A percentile compares a stretch with the other conserved stretches of the same genome.
Evolutionary conservation across 2,797 vertebrate species (phyloP).

Genomic region (Hozukius guyotensis): DNA sequence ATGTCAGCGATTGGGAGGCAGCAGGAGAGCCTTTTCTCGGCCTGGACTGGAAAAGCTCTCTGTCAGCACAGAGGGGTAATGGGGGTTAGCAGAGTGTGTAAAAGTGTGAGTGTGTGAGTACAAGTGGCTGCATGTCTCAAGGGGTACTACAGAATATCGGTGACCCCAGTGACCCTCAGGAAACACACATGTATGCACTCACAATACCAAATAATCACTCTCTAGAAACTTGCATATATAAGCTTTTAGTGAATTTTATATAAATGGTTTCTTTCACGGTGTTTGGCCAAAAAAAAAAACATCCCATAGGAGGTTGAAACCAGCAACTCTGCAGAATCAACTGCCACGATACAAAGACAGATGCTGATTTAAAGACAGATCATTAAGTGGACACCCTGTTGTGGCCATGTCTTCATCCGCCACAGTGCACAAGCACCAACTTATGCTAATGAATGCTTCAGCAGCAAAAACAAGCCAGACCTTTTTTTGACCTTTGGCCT

Average conservation of each 20-base stretch:
- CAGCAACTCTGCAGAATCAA: not conserved
- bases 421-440: not conserved
- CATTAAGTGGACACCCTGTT: not conserved
- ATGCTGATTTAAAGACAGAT: not conserved
- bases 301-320: not conserved
- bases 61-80: slow-evolving; percentile 79
- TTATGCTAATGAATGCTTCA: slow-evolving; percentile 49
- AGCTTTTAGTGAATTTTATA: not conserved
- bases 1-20: slow-evolving; percentile 63
- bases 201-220: not conserved
- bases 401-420: not conserved
- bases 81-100: slow-evolving; percentile 66
- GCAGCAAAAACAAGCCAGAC: slow-evolving; percentile 45
- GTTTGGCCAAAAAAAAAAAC: not conserved
- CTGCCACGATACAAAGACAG: not conserved
- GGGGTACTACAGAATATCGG: slow-evolving; percentile 22
- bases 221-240: not conserved
- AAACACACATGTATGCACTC: not conserved
- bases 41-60: slow-evolving; percentile 61
- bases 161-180: slow-evolving; percentile 24
- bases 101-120: slow-evolving; percentile 25
- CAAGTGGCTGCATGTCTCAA: slow-evolving; percentile 17
- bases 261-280: not conserved
- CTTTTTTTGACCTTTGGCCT: slow-evolving; percentile 28
- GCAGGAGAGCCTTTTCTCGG: slow-evolving; percentile 59